phyloP scores from a whole-genome alignment of 1,140 invertebrate genomes.

The Dolichoris vasculosae region DNA sequence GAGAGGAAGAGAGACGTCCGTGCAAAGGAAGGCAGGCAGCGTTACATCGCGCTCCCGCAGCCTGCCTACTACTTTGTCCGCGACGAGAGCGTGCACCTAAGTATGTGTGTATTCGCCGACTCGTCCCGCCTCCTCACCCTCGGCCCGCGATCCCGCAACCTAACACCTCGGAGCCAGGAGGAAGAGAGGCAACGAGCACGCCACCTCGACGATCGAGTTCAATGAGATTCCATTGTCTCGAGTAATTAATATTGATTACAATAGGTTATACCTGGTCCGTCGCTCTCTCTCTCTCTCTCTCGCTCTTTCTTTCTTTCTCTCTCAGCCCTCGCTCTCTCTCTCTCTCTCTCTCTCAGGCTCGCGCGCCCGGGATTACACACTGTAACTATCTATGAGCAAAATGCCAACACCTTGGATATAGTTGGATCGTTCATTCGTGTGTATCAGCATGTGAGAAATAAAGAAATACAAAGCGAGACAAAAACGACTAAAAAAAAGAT shows the following conservation, averaged over 20 bases:
- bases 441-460: neutral
- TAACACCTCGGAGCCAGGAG: conserved; percentile 51
- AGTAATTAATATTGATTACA: conserved; percentile 76
- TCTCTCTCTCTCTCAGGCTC: neutral
- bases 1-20: neutral
- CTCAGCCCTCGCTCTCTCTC: neutral
- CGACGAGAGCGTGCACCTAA: conserved; percentile 20
- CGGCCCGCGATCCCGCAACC: neutral
- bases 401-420: conserved; percentile 19
- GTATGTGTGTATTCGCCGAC: conserved; percentile 2
- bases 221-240: conserved; percentile 75
- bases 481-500: neutral
- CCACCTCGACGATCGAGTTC: conserved; percentile 72
- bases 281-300: conserved; percentile 53
- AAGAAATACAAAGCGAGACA: neutral
- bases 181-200: conserved; percentile 20
- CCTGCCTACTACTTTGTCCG: conserved; percentile 14
- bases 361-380: too few species aligned
- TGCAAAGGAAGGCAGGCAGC: neutral
- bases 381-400: neutral
- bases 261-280: conserved; percentile 71
- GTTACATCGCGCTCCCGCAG: neutral
- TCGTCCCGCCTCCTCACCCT: neutral
- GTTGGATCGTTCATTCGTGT: conserved; percentile 16
- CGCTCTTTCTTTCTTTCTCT: neutral